These are phyloP conservation scores for Anguilla japonica DNA, from an alignment of 2,113 vertebrate genomes.

Conservation along the genomic window DNA sequence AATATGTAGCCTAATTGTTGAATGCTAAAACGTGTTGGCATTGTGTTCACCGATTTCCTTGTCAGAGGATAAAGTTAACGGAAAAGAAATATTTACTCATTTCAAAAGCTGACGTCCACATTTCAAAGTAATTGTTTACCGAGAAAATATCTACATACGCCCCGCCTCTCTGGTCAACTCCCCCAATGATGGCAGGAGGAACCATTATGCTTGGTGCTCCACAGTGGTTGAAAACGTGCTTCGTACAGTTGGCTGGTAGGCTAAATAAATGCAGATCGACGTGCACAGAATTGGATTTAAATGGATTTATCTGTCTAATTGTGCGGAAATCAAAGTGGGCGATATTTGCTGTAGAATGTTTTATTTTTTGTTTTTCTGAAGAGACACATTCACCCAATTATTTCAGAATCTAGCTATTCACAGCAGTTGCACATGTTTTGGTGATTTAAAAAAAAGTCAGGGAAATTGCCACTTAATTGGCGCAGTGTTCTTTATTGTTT, in stretches of 20 bases:
- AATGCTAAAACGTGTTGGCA: too few relatives aligned
- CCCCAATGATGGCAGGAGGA: conserved; percentile 34
- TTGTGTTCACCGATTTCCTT: not conserved
- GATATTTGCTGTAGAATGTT: not conserved
- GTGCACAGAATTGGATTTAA: not conserved
- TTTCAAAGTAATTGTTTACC: not conserved
- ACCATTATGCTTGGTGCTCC: conserved; percentile 14
- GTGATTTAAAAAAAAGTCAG: not conserved
- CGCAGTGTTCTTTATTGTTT: not conserved
- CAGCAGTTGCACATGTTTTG: not conserved
- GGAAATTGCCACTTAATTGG: not conserved
- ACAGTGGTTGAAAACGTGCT: conserved; percentile 22
- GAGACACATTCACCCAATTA: not conserved
- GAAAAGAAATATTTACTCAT: not conserved
- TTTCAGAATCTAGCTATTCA: not conserved
- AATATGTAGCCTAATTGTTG: too few relatives aligned
- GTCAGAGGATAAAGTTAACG: not conserved
- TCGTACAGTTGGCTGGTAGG: not conserved
- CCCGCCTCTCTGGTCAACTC: conserved; percentile 41
- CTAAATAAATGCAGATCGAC: not conserved
- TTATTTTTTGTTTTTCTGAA: not conserved
- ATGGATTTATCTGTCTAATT: conserved; percentile 15
- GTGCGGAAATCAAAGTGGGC: not conserved
- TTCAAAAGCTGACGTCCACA: not conserved
- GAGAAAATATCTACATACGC: conserved; percentile 12